Percentiles rank a stretch among this genome's conserved stretches.
phyloP scores from a whole-genome alignment of 1,140 invertebrate species.

The Latrodectus geometricus region DNA sequence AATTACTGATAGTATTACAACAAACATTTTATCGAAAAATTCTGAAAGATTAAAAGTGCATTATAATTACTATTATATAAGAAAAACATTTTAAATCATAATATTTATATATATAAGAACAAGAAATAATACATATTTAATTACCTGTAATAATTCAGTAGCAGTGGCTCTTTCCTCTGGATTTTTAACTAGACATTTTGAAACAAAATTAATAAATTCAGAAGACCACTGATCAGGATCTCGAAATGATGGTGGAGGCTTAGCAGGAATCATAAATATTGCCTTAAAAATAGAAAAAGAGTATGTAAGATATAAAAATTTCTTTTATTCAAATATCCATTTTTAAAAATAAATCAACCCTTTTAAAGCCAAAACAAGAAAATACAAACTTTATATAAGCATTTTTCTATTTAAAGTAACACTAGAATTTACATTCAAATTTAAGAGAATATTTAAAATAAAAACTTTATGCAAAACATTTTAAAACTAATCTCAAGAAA shows the following conservation, averaged over 20 bases:
- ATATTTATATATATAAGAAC: too few relatives aligned
- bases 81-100: too few relatives aligned
- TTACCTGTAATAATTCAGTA: slow-evolving; percentile 78
- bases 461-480: too few relatives aligned
- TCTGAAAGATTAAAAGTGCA: too few relatives aligned
- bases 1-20: too few relatives aligned
- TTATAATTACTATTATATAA: too few relatives aligned
- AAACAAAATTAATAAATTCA: slow-evolving; percentile 98
- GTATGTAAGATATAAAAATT: too few relatives aligned
- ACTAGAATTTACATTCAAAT: too few relatives aligned
- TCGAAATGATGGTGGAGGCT: slow-evolving; percentile 96
- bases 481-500: too few relatives aligned
- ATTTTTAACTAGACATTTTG: slow-evolving; percentile 88
- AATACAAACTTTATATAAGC: not conserved
- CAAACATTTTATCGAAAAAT: too few relatives aligned
- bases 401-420: too few relatives aligned
- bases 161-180: slow-evolving; percentile 95
- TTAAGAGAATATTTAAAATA: too few relatives aligned
- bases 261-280: slow-evolving; percentile 99
- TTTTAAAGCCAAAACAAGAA: not conserved
- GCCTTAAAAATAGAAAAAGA: slow-evolving; percentile 70
- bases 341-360: not conserved
- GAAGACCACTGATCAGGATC: slow-evolving; percentile 96
- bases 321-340: not conserved
- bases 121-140: slow-evolving; percentile 5